Conservation (phyloP, 1,140 invertebrate genomes). For the Drosophila grimshawi region DNA sequence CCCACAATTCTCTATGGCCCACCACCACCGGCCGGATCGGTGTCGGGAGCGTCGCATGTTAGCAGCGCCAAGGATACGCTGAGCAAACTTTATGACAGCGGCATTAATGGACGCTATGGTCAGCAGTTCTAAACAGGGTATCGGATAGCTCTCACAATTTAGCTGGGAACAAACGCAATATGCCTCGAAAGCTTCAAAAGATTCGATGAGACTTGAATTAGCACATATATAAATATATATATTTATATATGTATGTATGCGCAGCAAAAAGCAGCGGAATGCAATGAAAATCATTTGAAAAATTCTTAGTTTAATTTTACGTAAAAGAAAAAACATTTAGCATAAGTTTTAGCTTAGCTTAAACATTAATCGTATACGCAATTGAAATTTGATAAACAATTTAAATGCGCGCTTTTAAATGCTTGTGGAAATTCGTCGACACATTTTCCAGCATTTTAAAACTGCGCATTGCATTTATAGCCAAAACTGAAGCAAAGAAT, state of each 20-base stretch:
- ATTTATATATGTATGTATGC: neutral
- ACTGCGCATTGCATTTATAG: constrained; percentile 63
- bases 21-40: constrained; percentile 52
- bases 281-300: constrained; percentile 62
- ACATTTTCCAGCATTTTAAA: constrained; percentile 74
- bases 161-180: constrained; percentile 81
- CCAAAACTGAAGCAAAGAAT: constrained; percentile 27
- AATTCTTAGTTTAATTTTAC: constrained; percentile 49
- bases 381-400: constrained; percentile 20
- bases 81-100: constrained; percentile 94
- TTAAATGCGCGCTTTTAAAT: constrained; percentile 78
- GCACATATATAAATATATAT: constrained; percentile 28
- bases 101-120: constrained; percentile 88
- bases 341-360: constrained; percentile 50
- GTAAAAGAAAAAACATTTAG: constrained; percentile 12
- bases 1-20: constrained; percentile 77
- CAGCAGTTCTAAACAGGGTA: constrained; percentile 89
- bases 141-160: constrained; percentile 61
- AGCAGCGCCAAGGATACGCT: constrained; percentile 89
- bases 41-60: constrained; percentile 66
- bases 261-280: constrained; percentile 38
- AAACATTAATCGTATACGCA: constrained; percentile 33
- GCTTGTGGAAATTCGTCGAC: constrained; percentile 39
- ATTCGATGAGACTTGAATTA: constrained; percentile 83
- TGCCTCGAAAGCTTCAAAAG: constrained; percentile 82